Percentiles rank a stretch among this genome's conserved stretches.
These are phyloP conservation scores for Trachymyrmex septentrionalis DNA, from an alignment of 1,140 invertebrate genomes.

Conservation along the genomic window DNA sequence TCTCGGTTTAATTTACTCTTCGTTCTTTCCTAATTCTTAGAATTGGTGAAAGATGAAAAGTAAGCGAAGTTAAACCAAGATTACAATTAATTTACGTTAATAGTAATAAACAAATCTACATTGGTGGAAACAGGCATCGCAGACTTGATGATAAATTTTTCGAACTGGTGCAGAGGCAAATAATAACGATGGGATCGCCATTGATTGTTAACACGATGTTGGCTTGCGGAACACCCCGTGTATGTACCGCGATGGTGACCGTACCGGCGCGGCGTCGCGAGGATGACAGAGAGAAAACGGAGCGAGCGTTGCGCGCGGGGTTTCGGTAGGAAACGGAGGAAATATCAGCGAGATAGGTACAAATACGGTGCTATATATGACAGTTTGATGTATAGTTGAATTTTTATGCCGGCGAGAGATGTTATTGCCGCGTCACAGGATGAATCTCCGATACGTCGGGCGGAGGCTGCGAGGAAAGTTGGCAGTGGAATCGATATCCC, in stretches of 20 bases:
- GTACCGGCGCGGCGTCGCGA: constrained; percentile 5
- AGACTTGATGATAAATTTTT: neutral
- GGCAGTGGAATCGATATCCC: constrained; percentile 74
- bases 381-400: constrained; percentile 81
- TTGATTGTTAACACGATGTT: neutral
- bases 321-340: constrained; percentile 46
- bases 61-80: no score
- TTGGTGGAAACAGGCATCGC: neutral
- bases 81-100: no score
- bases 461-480: constrained; percentile 72
- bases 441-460: constrained; percentile 78
- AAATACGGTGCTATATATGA: constrained; percentile 80
- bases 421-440: constrained; percentile 81
- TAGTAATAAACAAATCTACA: neutral
- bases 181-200: neutral
- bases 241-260: constrained; percentile 15
- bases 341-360: constrained; percentile 74
- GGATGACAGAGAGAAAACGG: constrained; percentile 40
- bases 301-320: constrained; percentile 6
- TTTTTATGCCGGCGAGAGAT: constrained; percentile 80
- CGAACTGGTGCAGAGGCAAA: neutral
- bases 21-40: no score
- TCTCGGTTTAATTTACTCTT: no score
- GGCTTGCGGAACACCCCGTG: constrained; percentile 30
- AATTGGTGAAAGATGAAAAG: no score